Conservation (phyloP, 2,797 vertebrate genomes). For the Gambusia yucatana region DNA sequence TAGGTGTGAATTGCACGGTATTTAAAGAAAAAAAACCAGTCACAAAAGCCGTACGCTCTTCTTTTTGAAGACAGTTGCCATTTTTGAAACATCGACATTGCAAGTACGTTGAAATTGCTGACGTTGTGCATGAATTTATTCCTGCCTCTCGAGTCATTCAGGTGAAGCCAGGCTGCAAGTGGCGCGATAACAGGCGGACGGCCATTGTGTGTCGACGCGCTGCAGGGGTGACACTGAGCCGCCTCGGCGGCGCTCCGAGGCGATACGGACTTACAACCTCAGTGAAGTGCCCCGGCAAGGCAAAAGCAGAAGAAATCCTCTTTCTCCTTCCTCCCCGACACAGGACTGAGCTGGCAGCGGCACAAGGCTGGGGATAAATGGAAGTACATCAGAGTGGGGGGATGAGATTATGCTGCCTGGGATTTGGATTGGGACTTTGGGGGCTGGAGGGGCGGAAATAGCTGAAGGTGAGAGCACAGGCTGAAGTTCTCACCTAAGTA, state of each 20-base stretch:
- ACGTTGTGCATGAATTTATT: slow-evolving; percentile 29
- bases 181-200: slow-evolving; percentile 51
- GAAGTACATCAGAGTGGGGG: slow-evolving; percentile 79
- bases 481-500: slow-evolving; percentile 73
- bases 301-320: slow-evolving; percentile 73
- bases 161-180: slow-evolving; percentile 52
- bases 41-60: background rate
- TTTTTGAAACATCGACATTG: slow-evolving; percentile 14
- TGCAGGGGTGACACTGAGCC: slow-evolving; percentile 65
- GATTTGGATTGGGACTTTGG: slow-evolving; percentile 76
- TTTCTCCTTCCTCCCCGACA: slow-evolving; percentile 70
- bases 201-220: slow-evolving; percentile 52
- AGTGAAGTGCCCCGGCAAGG: slow-evolving; percentile 68
- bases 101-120: slow-evolving; percentile 18
- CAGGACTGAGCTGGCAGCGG: slow-evolving; percentile 75
- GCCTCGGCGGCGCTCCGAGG: slow-evolving; percentile 48
- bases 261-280: slow-evolving; percentile 69
- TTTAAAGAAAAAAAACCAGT: background rate
- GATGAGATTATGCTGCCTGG: slow-evolving; percentile 77
- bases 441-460: slow-evolving; percentile 34
- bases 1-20: background rate
- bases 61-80: slow-evolving; percentile 20
- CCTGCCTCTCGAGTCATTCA: slow-evolving; percentile 37
- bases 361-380: slow-evolving; percentile 76
- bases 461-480: slow-evolving; percentile 74